Percentiles rank a stretch among this genome's conserved stretches.
phyloP scores from a whole-genome alignment of 2,797 vertebrate species.

The Valencia hispanica region DNA sequence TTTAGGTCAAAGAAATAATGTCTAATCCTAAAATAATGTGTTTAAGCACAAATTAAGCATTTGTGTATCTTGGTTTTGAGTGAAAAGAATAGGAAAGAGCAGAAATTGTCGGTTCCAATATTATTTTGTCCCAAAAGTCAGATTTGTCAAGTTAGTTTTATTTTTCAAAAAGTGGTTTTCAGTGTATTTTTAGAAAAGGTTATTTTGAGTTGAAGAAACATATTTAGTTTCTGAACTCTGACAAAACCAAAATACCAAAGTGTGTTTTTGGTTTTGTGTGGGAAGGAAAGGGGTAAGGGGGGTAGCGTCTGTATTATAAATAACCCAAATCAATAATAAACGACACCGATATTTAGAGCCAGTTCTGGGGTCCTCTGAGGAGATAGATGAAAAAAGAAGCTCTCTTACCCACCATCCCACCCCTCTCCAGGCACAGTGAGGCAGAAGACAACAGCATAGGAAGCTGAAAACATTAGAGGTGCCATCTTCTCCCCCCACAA shows the following conservation, averaged over 20 bases:
- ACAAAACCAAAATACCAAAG: constrained; percentile 23
- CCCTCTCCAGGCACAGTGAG: constrained; percentile 22
- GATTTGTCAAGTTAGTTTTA: neutral
- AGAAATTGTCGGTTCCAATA: too few species aligned
- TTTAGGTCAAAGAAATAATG: neutral
- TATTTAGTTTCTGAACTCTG: constrained; percentile 30
- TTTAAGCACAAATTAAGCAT: neutral
- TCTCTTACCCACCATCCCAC: neutral
- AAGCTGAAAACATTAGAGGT: constrained; percentile 53
- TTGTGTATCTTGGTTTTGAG: neutral
- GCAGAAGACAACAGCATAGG: constrained; percentile 18
- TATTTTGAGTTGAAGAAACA: constrained; percentile 10
- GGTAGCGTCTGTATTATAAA: constrained; percentile 77
- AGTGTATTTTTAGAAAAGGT: neutral
- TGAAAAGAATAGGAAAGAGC: too few species aligned
- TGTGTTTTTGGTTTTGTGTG: neutral
- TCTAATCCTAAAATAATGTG: neutral
- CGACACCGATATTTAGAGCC: constrained; percentile 76
- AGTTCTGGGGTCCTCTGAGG: constrained; percentile 62
- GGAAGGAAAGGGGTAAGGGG: constrained; percentile 8
- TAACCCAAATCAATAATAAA: constrained; percentile 84
- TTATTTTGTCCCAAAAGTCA: too few species aligned
- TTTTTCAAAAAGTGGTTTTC: neutral
- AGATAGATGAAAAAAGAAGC: constrained; percentile 61
- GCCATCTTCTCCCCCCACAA: constrained; percentile 24